Evolutionary conservation across 2,113 vertebrate species (phyloP).

Genomic region (Lycaon pictus): DNA sequence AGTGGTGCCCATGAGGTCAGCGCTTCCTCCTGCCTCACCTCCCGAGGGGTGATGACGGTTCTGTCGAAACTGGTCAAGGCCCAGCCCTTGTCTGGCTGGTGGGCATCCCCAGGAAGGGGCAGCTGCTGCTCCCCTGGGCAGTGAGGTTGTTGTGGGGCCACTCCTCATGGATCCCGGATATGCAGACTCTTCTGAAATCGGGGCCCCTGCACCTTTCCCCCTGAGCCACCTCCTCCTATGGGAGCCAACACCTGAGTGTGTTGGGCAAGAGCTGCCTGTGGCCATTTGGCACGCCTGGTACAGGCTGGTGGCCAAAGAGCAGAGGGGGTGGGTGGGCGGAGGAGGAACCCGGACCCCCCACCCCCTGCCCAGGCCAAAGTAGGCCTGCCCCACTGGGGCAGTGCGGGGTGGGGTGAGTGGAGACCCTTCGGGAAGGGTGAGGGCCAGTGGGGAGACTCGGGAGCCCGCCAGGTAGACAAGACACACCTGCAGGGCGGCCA

Average conservation of each 20-base stretch:
- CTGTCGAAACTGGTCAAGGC: fast-evolving
- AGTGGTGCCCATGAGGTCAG: fast-evolving
- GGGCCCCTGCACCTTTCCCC: fast-evolving
- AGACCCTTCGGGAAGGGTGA: fast-evolving
- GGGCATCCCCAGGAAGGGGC: background rate
- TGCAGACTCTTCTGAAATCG: fast-evolving
- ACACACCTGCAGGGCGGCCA: background rate
- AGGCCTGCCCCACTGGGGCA: background rate
- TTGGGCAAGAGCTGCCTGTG: background rate
- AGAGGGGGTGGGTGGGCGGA: fast-evolving
- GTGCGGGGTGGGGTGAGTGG: background rate
- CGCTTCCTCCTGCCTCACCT: fast-evolving
- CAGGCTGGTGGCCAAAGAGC: fast-evolving
- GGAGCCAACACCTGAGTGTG: fast-evolving
- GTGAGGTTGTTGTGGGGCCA: no score
- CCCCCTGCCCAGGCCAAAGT: background rate
- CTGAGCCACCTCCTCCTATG: fast-evolving
- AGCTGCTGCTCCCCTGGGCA: fast-evolving
- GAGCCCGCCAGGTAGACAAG: background rate
- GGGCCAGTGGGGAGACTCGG: background rate
- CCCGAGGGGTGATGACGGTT: fast-evolving
- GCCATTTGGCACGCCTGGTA: background rate
- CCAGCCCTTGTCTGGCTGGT: fast-evolving
- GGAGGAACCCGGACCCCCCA: fast-evolving
- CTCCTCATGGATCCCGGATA: fast-evolving